phyloP scores from a whole-genome alignment of 2,797 vertebrate genomes.

The Benthosema pterotum region DNA sequence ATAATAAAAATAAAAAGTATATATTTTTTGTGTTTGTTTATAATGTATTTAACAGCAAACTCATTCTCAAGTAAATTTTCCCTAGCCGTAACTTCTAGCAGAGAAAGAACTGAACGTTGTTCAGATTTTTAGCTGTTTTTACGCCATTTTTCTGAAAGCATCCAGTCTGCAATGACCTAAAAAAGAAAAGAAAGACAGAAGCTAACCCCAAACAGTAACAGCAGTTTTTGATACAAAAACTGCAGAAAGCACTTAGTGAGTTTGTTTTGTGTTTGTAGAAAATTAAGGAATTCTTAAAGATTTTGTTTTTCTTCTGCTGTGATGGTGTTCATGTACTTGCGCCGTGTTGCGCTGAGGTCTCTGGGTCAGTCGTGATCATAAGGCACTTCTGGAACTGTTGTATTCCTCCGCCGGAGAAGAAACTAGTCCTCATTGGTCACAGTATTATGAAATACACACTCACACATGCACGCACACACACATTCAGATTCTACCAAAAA shows the following conservation, averaged over 20 bases:
- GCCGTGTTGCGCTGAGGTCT: slow-evolving; percentile 37
- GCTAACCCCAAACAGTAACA: not conserved
- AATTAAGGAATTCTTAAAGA: slow-evolving; percentile 37
- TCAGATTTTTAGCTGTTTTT: too few relatives aligned
- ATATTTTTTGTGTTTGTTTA: too few relatives aligned
- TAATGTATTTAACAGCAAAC: slow-evolving; percentile 7
- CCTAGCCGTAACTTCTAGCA: slow-evolving; percentile 25
- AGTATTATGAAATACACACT: not conserved
- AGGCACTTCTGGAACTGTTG: slow-evolving; percentile 61
- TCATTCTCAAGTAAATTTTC: not conserved
- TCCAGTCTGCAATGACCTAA: too few relatives aligned
- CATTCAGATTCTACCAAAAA: too few relatives aligned
- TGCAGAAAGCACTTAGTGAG: too few relatives aligned
- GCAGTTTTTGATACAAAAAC: not conserved
- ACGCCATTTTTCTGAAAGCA: too few relatives aligned
- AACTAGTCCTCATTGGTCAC: not conserved
- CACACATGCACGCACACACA: not conserved
- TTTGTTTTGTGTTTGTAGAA: slow-evolving; percentile 51
- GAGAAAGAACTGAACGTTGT: not conserved
- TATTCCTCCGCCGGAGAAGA: slow-evolving; percentile 14
- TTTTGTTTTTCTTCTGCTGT: slow-evolving; percentile 1
- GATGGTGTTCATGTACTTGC: not conserved
- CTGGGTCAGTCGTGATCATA: slow-evolving; percentile 46
- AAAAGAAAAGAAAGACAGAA: not conserved
- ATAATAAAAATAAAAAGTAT: not conserved